Percentiles rank a stretch among this genome's conserved stretches.
Evolutionary conservation across 1,140 invertebrate species (phyloP).

Genomic region (Campoletis sonorensis): DNA sequence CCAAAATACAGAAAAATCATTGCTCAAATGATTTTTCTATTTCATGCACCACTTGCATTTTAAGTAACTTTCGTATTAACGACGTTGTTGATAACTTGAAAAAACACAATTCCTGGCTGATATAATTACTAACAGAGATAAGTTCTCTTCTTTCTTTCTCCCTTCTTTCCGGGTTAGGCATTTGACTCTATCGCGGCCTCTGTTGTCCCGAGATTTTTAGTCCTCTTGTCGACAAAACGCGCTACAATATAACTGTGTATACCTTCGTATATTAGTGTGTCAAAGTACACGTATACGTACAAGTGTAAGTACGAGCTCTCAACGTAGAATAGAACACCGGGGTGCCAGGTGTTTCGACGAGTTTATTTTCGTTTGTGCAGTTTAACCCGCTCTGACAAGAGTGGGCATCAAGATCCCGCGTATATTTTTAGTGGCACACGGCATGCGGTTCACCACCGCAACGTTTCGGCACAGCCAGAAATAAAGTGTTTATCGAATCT

Average conservation of each 20-base stretch:
- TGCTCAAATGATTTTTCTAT: too few species aligned
- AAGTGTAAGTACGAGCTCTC: neutral
- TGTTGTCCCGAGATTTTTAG: constrained; percentile 19
- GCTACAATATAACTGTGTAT: too few species aligned
- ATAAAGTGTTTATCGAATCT: constrained; percentile 70
- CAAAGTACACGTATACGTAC: neutral
- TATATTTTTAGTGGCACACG: constrained; percentile 66
- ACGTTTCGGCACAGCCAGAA: constrained; percentile 67
- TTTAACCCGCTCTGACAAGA: constrained; percentile 53
- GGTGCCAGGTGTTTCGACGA: constrained; percentile 66
- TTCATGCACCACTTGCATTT: too few species aligned
- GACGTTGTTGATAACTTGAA: neutral
- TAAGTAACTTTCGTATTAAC: too few species aligned
- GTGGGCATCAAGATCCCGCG: constrained; percentile 48
- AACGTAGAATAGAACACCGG: constrained; percentile 45
- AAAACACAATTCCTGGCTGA: neutral
- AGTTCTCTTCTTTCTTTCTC: neutral
- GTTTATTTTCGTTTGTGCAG: constrained; percentile 66
- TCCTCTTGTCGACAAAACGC: constrained; percentile 30
- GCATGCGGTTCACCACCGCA: constrained; percentile 65
- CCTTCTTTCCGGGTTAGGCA: constrained; percentile 4
- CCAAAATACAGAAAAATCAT: too few species aligned
- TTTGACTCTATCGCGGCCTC: constrained; percentile 17
- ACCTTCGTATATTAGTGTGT: constrained; percentile 24
- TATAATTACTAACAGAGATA: constrained; percentile 13